These are phyloP conservation scores for Lasioglossum malachurum DNA, from an alignment of 2,888 invertebrate species.

Conservation along the genomic window DNA sequence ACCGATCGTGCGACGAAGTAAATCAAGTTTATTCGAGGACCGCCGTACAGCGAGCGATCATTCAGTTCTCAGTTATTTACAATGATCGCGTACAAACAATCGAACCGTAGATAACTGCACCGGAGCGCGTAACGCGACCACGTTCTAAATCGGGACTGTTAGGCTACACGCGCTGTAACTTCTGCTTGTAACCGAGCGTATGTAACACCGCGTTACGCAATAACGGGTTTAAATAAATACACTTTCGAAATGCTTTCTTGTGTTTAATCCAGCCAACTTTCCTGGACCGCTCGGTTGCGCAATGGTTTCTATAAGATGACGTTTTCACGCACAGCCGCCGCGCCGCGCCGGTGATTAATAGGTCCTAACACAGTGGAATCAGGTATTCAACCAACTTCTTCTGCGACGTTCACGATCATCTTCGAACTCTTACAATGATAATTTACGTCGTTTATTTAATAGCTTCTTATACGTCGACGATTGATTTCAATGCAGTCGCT, in stretches of 20 bases:
- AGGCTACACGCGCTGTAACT: background rate
- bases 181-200: constrained; percentile 19
- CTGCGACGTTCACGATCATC: background rate
- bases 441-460: background rate
- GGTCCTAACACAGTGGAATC: background rate
- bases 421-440: background rate
- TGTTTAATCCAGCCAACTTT: constrained; percentile 40
- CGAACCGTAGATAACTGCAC: no score
- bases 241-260: constrained; percentile 57
- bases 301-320: constrained; percentile 9
- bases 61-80: constrained; percentile 8
- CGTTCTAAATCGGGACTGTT: constrained; percentile 2
- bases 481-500: background rate
- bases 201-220: constrained; percentile 35
- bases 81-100: constrained; percentile 8
- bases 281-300: constrained; percentile 22
- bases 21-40: constrained; percentile 23
- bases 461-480: background rate
- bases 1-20: background rate
- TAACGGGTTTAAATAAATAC: constrained; percentile 44
- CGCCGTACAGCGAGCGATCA: background rate
- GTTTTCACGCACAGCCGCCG: constrained; percentile 8
- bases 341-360: background rate
- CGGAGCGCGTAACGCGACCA: background rate
- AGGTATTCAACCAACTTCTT: background rate